phyloP scores from a whole-genome alignment of 2,888 invertebrate genomes.

The Toxonevra muliebris region DNA sequence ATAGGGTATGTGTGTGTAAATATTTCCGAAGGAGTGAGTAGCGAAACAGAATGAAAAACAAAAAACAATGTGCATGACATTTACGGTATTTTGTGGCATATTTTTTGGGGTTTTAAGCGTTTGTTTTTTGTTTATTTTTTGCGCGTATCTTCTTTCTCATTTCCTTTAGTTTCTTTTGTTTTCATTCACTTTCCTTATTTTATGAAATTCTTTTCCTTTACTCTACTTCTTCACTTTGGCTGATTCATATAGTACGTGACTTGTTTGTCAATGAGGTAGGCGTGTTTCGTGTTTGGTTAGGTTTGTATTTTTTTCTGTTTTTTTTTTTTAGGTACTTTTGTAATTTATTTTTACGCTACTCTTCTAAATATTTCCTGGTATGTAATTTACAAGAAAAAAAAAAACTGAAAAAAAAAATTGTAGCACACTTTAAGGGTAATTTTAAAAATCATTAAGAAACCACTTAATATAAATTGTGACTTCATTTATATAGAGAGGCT shows the following conservation, averaged over 20 bases:
- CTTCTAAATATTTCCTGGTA: no score
- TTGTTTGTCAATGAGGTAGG: constrained; percentile 9
- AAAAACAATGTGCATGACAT: constrained; percentile 26
- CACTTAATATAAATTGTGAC: constrained; percentile 31
- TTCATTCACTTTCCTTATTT: background rate
- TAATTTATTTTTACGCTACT: no score
- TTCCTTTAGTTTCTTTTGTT: background rate
- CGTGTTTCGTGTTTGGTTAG: constrained; percentile 2
- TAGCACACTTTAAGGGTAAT: constrained; percentile 34
- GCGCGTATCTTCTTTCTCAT: background rate
- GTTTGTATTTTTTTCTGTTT: no score
- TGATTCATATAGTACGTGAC: constrained; percentile 14
- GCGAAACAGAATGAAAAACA: no score
- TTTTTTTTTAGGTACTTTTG: no score
- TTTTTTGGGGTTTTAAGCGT: constrained; percentile 18
- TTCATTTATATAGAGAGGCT: constrained; percentile 17
- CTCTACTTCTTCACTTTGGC: constrained; percentile 1
- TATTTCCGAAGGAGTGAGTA: background rate
- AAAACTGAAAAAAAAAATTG: constrained; percentile 2
- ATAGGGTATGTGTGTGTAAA: background rate
- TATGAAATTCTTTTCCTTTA: background rate
- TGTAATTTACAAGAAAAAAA: background rate
- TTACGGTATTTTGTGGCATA: constrained; percentile 26
- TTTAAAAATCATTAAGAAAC: constrained; percentile 33
- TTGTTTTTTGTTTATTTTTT: constrained; percentile 8